Conservation (phyloP, 2,113 vertebrate species). For the Melanerpes aurifrons region DNA sequence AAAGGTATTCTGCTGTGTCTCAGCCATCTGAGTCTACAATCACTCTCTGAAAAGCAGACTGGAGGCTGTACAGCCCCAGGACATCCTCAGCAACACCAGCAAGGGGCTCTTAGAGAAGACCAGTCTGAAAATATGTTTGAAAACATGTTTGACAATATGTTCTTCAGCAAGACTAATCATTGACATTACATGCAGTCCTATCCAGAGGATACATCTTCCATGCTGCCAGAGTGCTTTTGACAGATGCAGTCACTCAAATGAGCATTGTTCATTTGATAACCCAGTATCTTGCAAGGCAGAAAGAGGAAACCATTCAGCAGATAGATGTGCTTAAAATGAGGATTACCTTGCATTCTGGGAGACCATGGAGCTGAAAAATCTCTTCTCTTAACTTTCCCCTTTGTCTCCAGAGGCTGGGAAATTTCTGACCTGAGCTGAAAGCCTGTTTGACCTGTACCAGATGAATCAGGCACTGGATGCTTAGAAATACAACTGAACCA, state of each 20-base stretch:
- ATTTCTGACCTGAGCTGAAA: background rate
- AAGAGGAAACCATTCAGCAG: background rate
- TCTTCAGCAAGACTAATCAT: background rate
- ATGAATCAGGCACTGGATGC: background rate
- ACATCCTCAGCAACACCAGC: background rate
- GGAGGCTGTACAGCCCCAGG: background rate
- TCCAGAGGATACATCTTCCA: background rate
- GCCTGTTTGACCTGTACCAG: background rate
- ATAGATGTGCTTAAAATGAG: background rate
- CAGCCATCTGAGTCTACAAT: background rate
- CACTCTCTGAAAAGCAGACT: background rate
- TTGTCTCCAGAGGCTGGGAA: background rate
- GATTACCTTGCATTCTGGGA: background rate
- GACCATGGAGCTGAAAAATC: background rate
- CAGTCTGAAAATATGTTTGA: background rate
- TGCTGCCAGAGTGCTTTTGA: background rate
- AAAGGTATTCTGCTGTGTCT: background rate
- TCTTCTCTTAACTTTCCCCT: background rate
- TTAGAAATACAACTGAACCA: background rate
- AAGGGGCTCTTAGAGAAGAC: background rate
- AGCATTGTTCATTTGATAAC: background rate
- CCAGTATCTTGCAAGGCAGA: background rate
- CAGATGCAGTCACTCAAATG: background rate
- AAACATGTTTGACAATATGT: too few species aligned
- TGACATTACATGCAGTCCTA: background rate